Conservation (phyloP, 2,797 vertebrate genomes). For the Arrhamphus sclerolepis region DNA sequence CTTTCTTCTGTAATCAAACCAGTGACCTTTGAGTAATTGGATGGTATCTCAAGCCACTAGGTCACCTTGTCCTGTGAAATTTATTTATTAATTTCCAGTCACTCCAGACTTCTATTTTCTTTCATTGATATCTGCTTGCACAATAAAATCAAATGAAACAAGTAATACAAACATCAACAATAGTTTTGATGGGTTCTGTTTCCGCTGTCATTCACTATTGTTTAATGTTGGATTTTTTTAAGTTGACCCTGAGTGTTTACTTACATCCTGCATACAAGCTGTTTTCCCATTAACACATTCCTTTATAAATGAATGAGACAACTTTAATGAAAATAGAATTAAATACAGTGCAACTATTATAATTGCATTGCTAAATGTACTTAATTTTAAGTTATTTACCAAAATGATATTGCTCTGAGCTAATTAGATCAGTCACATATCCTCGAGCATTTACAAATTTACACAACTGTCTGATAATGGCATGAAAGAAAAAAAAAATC, state of each 20-base stretch:
- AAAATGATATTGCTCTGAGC: no score
- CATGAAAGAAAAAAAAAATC: no score
- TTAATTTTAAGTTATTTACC: no score
- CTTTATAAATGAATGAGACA: no score
- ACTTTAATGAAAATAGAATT: no score
- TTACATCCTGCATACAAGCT: no score
- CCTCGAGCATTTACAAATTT: no score
- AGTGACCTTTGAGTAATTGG: constrained; percentile 65
- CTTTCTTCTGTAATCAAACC: constrained; percentile 53
- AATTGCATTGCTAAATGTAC: no score
- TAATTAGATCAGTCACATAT: no score
- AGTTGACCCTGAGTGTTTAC: constrained; percentile 5
- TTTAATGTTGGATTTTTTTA: background rate
- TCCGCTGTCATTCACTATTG: background rate
- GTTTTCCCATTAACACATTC: no score
- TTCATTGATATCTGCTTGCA: constrained; percentile 8
- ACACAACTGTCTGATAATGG: no score
- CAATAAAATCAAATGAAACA: background rate
- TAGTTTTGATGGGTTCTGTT: background rate
- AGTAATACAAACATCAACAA: background rate
- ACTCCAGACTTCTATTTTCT: constrained; percentile 2
- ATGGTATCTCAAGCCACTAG: constrained; percentile 47
- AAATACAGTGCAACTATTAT: no score
- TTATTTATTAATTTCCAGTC: constrained; percentile 7
- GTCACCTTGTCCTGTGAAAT: constrained; percentile 30